Conservation (phyloP, 2,113 vertebrate species). For the Boleophthalmus pectinirostris region DNA sequence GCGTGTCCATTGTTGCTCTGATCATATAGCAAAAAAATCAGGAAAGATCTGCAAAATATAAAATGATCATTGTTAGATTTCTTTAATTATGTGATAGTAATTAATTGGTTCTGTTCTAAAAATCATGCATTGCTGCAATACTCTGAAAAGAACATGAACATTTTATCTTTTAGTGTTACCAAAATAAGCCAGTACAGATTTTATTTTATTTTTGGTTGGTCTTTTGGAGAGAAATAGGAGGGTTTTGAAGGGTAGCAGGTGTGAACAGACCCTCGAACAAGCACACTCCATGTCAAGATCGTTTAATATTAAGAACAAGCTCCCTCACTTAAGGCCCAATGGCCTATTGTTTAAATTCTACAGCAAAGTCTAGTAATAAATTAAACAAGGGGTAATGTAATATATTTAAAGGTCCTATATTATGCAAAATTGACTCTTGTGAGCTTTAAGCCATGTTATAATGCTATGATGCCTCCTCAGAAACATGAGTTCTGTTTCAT, state of each 20-base stretch:
- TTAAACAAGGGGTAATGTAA: background rate
- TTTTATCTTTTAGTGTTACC: background rate
- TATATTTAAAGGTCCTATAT: background rate
- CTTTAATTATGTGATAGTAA: background rate
- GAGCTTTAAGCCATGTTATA: no score
- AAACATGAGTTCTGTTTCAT: no score
- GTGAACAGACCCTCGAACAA: background rate
- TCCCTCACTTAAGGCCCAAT: background rate
- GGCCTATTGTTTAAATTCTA: background rate
- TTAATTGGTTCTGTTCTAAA: background rate
- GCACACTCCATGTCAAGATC: background rate
- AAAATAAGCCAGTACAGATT: background rate
- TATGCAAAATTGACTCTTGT: no score
- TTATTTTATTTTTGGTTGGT: background rate
- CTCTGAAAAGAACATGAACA: background rate
- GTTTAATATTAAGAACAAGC: background rate
- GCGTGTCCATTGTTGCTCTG: background rate
- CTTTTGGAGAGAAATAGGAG: background rate
- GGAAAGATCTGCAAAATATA: conserved; percentile 1
- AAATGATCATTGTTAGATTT: no score
- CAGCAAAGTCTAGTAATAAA: background rate
- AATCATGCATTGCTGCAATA: background rate
- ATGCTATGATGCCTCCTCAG: no score
- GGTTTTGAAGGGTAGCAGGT: background rate
- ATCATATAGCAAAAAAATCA: background rate